Evolutionary conservation across 2,797 vertebrate species (phyloP).

Genomic region (Fundulus diaphanus): DNA sequence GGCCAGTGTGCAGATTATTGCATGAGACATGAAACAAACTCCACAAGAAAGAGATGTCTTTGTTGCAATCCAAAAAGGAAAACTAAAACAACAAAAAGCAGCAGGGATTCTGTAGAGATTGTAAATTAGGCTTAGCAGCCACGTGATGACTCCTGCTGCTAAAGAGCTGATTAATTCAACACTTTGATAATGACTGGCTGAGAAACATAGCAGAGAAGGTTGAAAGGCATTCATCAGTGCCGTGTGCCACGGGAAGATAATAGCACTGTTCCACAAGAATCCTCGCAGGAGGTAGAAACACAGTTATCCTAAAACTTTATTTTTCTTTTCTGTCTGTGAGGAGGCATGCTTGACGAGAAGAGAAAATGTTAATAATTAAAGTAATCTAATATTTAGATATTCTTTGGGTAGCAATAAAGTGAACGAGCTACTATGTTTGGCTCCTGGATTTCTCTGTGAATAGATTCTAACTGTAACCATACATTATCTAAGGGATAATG

Average conservation of each 20-base stretch:
- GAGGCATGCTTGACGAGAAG: constrained; percentile 6
- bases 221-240: constrained; percentile 72
- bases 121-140: constrained; percentile 66
- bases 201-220: constrained; percentile 56
- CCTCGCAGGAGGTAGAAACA: constrained; percentile 42
- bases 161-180: constrained; percentile 76
- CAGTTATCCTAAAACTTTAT: constrained; percentile 45
- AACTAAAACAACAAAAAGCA: constrained; percentile 25
- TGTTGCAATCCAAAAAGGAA: constrained; percentile 37
- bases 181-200: constrained; percentile 71
- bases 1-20: constrained; percentile 31
- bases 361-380: constrained; percentile 15
- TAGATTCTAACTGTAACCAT: background rate
- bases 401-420: background rate
- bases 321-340: constrained; percentile 19
- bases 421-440: background rate
- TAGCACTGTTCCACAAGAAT: constrained; percentile 60
- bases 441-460: background rate
- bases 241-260: constrained; percentile 66
- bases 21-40: constrained; percentile 34
- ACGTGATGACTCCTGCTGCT: constrained; percentile 67
- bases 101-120: constrained; percentile 47
- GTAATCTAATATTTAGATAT: background rate
- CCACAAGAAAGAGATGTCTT: constrained; percentile 31
- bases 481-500: too few relatives aligned